Percentiles rank a stretch among this genome's conserved stretches.
Evolutionary conservation across 2,888 invertebrate genomes (phyloP).

Genomic region (Cosmia trapezina): DNA sequence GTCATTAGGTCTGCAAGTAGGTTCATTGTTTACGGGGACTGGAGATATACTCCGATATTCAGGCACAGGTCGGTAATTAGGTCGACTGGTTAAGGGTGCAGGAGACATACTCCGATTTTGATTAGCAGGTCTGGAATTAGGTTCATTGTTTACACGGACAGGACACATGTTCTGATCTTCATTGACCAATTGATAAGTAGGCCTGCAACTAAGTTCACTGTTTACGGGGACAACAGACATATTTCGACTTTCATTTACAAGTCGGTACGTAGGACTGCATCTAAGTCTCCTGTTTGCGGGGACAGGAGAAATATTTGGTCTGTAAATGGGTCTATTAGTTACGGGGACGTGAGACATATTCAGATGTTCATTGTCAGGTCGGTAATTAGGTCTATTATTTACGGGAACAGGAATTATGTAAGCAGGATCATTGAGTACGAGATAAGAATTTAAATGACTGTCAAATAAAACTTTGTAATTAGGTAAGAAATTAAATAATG

Average conservation of each 20-base stretch:
- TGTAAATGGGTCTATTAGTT: background rate
- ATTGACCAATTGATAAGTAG: background rate
- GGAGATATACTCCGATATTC: background rate
- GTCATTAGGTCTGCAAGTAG: background rate
- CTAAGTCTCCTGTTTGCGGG: background rate
- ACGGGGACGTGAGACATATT: background rate
- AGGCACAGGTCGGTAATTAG: background rate
- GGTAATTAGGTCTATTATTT: background rate
- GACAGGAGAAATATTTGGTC: background rate
- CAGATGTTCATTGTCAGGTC: background rate
- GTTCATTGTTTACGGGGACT: background rate
- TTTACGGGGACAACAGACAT: background rate
- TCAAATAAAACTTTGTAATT: conserved; percentile 11
- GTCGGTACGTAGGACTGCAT: background rate
- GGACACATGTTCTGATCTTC: background rate
- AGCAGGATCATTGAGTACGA: background rate
- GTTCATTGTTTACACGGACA: background rate
- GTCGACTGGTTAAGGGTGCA: background rate
- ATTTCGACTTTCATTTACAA: background rate
- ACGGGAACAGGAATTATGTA: background rate
- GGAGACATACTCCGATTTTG: background rate
- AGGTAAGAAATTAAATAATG: background rate
- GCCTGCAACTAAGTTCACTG: background rate
- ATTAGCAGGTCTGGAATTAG: background rate
- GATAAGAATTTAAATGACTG: background rate